Evolutionary conservation across 2,797 vertebrate genomes (phyloP).

Genomic region (Dermochelys coriacea): DNA sequence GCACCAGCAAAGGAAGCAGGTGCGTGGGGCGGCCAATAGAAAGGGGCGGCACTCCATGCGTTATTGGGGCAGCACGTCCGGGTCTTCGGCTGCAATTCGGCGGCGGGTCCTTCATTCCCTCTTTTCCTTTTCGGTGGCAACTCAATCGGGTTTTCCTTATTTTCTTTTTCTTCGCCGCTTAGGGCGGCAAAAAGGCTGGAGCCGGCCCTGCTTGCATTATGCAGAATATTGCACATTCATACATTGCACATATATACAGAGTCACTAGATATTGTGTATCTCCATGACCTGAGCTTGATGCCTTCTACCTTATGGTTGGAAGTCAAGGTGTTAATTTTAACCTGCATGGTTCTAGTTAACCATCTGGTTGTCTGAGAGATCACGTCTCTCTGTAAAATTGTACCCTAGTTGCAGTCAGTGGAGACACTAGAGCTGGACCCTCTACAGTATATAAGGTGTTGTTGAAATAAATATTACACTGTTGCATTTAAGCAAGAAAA

Average conservation of each 20-base stretch:
- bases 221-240: not conserved
- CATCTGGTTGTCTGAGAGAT: not conserved
- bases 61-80: too few relatives aligned
- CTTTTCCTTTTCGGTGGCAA: too few relatives aligned
- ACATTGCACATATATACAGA: too few relatives aligned
- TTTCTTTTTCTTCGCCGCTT: too few relatives aligned
- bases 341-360: not conserved
- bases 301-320: not conserved
- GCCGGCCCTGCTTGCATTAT: not conserved
- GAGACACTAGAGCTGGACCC: not conserved
- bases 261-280: not conserved
- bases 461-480: not conserved
- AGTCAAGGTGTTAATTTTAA: not conserved
- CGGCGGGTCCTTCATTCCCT: too few relatives aligned
- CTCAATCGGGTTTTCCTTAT: too few relatives aligned
- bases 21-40: too few relatives aligned
- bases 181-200: too few relatives aligned
- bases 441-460: fast-evolving
- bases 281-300: not conserved
- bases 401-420: not conserved
- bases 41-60: too few relatives aligned
- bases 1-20: too few relatives aligned
- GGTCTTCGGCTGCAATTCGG: too few relatives aligned
- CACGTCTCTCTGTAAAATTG: not conserved
- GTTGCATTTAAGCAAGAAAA: not conserved